Percentiles rank a stretch among this genome's conserved stretches.
phyloP scores from a whole-genome alignment of 1,140 invertebrate genomes.

The Panagrolaimus sp. region DNA sequence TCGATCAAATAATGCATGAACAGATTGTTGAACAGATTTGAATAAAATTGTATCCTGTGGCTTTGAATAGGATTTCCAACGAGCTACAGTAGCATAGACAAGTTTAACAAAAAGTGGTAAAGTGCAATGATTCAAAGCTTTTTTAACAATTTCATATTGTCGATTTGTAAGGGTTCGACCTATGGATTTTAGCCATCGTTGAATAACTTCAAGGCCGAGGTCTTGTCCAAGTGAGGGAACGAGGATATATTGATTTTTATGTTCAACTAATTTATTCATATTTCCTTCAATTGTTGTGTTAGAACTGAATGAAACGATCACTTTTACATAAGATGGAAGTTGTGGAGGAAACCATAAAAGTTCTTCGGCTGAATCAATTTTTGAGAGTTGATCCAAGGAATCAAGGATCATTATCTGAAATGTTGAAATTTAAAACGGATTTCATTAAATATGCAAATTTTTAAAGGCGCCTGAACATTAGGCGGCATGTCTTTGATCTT shows the following conservation, averaged over 20 bases:
- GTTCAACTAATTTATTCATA: conserved; percentile 45
- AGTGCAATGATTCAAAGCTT: conserved; percentile 82
- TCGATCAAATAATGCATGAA: conserved; percentile 89
- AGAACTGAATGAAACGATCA: conserved; percentile 59
- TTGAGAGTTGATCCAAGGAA: conserved; percentile 89
- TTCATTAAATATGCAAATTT: too few species aligned
- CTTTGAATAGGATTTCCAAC: conserved; percentile 89
- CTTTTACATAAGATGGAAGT: conserved; percentile 82
- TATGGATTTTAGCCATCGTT: conserved; percentile 87
- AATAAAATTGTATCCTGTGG: conserved; percentile 83
- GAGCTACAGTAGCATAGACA: conserved; percentile 70
- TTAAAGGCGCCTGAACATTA: too few species aligned
- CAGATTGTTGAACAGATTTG: conserved; percentile 90
- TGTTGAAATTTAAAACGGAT: conserved; percentile 32
- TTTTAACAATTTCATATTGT: conserved; percentile 88
- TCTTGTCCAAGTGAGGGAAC: conserved; percentile 72
- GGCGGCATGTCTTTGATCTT: too few species aligned
- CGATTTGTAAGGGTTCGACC: conserved; percentile 80
- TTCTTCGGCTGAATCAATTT: conserved; percentile 84
- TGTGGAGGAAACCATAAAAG: conserved; percentile 89
- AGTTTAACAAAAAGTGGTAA: conserved; percentile 94
- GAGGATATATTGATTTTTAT: conserved; percentile 82
- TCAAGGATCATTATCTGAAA: conserved; percentile 71
- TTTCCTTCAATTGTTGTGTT: conserved; percentile 37
- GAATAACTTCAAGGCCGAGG: conserved; percentile 83